Evolutionary conservation across 2,113 vertebrate genomes (phyloP).

Genomic region (Saimiri boliviensis): DNA sequence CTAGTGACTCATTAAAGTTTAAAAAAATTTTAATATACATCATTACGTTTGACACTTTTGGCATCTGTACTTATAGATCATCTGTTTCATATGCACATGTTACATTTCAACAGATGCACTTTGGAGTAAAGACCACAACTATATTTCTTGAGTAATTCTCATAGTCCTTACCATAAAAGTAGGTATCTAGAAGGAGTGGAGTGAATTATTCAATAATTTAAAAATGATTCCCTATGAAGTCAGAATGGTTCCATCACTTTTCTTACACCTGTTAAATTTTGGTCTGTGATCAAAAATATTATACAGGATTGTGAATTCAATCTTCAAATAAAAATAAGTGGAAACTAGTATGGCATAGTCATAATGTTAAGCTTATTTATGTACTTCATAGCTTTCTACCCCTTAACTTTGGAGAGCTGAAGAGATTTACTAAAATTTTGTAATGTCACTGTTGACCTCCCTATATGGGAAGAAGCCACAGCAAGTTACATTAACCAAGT

Average conservation of each 20-base stretch:
- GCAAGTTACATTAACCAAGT: neutral
- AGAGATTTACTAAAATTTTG: neutral
- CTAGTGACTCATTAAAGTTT: neutral
- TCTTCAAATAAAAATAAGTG: neutral
- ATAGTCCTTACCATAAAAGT: neutral
- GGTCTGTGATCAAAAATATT: neutral
- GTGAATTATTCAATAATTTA: neutral
- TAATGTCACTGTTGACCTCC: neutral
- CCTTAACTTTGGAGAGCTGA: neutral
- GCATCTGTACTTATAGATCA: neutral
- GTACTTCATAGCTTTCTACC: neutral
- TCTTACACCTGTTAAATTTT: neutral
- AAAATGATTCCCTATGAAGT: neutral
- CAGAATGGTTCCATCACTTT: neutral
- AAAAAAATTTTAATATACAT: neutral
- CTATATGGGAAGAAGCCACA: neutral
- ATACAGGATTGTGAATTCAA: neutral
- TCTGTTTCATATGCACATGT: neutral
- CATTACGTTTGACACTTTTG: neutral
- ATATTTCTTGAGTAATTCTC: neutral
- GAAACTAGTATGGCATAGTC: neutral
- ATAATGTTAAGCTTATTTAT: neutral
- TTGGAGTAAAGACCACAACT: neutral
- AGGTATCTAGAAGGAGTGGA: neutral
- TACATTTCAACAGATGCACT: neutral